Base-by-base conservation (phyloP, 2,113 vertebrate genomes). In the Lynx canadensis region DNA sequence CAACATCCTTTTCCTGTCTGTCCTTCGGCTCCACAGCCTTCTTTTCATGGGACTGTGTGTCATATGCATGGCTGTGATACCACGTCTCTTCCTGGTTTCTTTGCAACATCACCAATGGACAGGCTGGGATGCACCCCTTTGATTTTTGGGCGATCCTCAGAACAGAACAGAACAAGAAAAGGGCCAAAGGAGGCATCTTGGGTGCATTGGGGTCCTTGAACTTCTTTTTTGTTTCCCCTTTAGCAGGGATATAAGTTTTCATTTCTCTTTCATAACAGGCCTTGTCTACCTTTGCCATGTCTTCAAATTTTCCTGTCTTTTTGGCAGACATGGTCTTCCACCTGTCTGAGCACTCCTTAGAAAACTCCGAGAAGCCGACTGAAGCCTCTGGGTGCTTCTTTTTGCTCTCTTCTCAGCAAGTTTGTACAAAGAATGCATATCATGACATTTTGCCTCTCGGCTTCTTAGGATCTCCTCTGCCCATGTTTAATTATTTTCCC, bases 261-360 rank as follows among this genome's bases (percentile, higher is more conserved):
- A 99, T 99, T 99, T 99, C 99, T 98, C 99, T 99, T 98, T 99
- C 99, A 41, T 99, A 99, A 97, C 99, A 99, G 97, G 99, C 98
- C 98, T 99, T 99, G 98, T 99, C 99, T 79, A 97, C 99, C 97
- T 99, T 99, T 96, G 99, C 99, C 99, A 99, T 99, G 74, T 99
- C 99, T 99, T 99, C 99, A 98, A 99, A 99, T 95, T 99, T 99
- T 88, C 99, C 99, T 95, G 99, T 99, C 97, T 99, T 99, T 98
- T 99, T 99, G 83, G 99, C 98, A 95, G 99, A 99, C 99, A 99
- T 99, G n/a, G 99, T 99, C 99, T 99, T 99, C 99, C 99, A 99
- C 95, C 99, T 98, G 98, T 99, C 99, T 95, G 99, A 99, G 98
- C 99, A 99, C 98, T 99, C 99, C 99, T 99, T 99, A 98, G 99